Evolutionary conservation across 1,140 invertebrate species (phyloP), one percentile per base, ranked within the genome.

Genomic region (Heliothis subflexa): DNA sequence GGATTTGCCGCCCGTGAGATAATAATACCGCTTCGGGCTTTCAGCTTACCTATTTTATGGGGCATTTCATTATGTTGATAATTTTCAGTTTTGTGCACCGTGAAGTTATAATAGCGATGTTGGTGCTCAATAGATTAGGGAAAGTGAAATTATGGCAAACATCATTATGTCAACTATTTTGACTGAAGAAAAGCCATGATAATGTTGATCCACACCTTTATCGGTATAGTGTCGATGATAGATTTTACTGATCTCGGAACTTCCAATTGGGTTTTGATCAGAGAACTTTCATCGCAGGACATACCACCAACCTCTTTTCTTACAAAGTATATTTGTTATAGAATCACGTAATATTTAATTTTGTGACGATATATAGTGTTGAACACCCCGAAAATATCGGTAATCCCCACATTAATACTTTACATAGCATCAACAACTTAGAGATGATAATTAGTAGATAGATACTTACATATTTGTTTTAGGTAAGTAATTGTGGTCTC

Each of bases 21-120:
- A 75, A 75, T 47, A 75, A 75, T 74, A 74, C 11, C 52, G 70
- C 70, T 72, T 49, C 16, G 71, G 71, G 71, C 71, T 47, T 73
- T 73, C 55, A 52, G 25, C 52, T 59, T 59, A 59, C 54, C 40
- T 73, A 73, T 59, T 73, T 73, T 73, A 59, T 73, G 50, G 50
- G 68, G 14, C 13, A 57, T 71, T 73, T 73, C 71, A 59, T 73
- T 73, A 59, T 49, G 54, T 25, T 72, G 52, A 55, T 73, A 59
- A 71, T 40, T 71, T 66, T 71, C 68, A 71, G 50, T 71, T 71
- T 71, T 71, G 50, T 68, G 64, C 47, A 68, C 64, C 18, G 40
- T 49, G 28, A 50, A 49, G 45, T 50, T 50, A 25, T 28, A 25
- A 28, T 52, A 16, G 40, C 16, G 40, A 59, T 59, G 11, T 47